Conservation (phyloP, 2,797 vertebrate genomes). For the Philypnodon macrostomus region DNA sequence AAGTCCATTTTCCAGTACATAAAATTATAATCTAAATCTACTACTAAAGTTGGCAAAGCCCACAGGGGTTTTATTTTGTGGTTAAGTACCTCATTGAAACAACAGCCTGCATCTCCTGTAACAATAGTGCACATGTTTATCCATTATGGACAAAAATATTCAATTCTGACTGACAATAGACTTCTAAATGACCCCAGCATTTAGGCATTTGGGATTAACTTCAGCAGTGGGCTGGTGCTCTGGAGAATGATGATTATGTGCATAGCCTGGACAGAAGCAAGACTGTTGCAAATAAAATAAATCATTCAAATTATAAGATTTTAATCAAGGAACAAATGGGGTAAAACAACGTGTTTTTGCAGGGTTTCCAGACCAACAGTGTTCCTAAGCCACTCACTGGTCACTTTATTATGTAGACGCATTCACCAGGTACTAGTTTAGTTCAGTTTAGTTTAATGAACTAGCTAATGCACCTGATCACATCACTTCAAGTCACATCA, state of each 20-base stretch:
- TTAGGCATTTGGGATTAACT: slow-evolving; percentile 14
- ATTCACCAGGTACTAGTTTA: too few species aligned
- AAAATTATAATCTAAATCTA: slow-evolving; percentile 8
- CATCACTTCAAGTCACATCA: too few species aligned
- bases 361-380: too few species aligned
- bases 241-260: slow-evolving; percentile 15
- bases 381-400: too few species aligned
- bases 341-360: too few species aligned
- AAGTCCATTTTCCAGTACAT: slow-evolving; percentile 1
- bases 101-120: slow-evolving; percentile 8
- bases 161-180: slow-evolving; percentile 16
- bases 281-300: neutral
- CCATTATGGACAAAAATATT: slow-evolving; percentile 19
- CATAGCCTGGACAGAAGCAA: neutral
- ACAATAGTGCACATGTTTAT: slow-evolving; percentile 14
- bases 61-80: slow-evolving; percentile 13
- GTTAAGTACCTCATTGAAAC: slow-evolving; percentile 11
- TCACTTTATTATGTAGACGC: too few species aligned
- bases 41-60: slow-evolving; percentile 20
- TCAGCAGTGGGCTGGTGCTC: slow-evolving; percentile 4
- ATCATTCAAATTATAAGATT: too few species aligned
- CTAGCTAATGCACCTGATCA: too few species aligned
- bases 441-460: too few species aligned
- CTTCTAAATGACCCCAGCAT: slow-evolving; percentile 12
- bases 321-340: too few species aligned